phyloP scores from a whole-genome alignment of 2,797 vertebrate genomes.

The Prionace glauca region DNA sequence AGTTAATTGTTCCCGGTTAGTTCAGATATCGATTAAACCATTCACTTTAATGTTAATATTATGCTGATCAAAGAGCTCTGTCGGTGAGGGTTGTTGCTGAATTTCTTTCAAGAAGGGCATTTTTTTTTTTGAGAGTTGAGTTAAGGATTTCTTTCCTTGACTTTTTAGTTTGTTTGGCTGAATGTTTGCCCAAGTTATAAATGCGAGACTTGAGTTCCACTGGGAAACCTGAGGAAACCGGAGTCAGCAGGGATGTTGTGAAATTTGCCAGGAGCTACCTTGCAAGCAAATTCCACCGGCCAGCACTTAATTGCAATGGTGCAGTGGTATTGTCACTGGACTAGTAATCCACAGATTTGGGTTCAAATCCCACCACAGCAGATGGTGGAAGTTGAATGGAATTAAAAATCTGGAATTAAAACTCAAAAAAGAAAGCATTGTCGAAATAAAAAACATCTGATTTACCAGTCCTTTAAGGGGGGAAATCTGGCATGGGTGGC shows the following conservation, averaged over 20 bases:
- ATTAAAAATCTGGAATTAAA: no score
- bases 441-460: no score
- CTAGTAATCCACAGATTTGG: no score
- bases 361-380: no score
- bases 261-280: not conserved
- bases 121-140: not conserved
- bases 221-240: not conserved
- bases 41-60: not conserved
- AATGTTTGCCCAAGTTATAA: not conserved
- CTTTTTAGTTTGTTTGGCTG: not conserved
- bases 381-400: no score
- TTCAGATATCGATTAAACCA: slow-evolving; percentile 11
- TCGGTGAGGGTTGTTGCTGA: not conserved
- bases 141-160: not conserved
- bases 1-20: not conserved
- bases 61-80: not conserved
- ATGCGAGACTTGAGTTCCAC: not conserved
- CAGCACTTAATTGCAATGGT: not conserved
- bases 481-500: no score
- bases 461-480: no score
- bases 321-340: no score
- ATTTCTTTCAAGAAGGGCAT: not conserved
- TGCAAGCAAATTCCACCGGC: not conserved
- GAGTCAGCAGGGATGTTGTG: not conserved
- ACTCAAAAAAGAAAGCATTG: no score